Conservation (phyloP, 2,797 vertebrate genomes). For the Chiroxiphia lanceolata region DNA sequence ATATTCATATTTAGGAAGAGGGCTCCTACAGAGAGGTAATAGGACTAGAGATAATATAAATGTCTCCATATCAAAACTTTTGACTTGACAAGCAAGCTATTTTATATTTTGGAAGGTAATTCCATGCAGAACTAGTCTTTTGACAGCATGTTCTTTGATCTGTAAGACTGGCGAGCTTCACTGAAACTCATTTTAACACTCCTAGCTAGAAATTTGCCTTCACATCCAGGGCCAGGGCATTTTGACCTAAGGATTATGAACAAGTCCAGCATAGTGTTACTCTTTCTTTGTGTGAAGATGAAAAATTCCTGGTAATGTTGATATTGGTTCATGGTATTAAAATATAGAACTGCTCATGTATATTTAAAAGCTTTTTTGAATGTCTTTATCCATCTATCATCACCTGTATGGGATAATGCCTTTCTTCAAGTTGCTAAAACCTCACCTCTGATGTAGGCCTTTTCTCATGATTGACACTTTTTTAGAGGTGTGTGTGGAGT, state of each 20-base stretch:
- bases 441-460: not conserved
- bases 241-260: conserved; percentile 13
- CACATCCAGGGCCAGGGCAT: not conserved
- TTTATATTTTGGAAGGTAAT: conserved; percentile 54
- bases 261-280: not conserved
- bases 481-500: not conserved
- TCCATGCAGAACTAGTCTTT: conserved; percentile 56
- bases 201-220: not conserved
- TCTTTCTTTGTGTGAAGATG: not conserved
- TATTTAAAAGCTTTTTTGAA: not conserved
- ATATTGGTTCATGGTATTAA: not conserved
- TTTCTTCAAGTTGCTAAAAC: not conserved
- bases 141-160: conserved; percentile 36
- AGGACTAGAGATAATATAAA: conserved; percentile 17
- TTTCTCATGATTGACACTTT: not conserved
- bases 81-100: conserved; percentile 40
- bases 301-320: not conserved
- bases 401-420: not conserved
- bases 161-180: not conserved
- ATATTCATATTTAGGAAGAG: not conserved
- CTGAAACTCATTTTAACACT: not conserved
- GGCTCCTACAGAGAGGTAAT: not conserved
- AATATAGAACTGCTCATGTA: not conserved
- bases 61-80: conserved; percentile 3
- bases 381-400: not conserved